Conservation (phyloP, 2,888 invertebrate genomes). For the Apamea monoglypha region DNA sequence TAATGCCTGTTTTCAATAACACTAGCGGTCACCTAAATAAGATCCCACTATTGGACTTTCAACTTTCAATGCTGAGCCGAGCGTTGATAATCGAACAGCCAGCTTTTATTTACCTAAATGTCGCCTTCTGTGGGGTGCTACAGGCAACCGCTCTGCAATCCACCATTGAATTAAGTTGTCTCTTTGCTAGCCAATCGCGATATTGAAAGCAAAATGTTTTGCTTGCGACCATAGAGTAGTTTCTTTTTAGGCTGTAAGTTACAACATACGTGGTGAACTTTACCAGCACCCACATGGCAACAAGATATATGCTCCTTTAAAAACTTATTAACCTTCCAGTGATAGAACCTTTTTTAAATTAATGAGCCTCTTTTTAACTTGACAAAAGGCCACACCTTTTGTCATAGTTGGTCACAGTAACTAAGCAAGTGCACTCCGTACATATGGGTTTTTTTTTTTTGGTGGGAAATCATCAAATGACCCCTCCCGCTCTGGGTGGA, state of each 20-base stretch:
- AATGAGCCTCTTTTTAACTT: not conserved
- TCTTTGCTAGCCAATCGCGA: conserved; percentile 20
- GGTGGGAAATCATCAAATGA: no score
- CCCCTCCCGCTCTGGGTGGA: no score
- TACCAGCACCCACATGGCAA: no score
- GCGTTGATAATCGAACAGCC: not conserved
- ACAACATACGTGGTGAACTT: not conserved
- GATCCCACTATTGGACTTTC: not conserved
- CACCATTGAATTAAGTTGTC: conserved; percentile 16
- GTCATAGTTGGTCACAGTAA: not conserved
- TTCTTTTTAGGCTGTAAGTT: not conserved
- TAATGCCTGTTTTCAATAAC: not conserved
- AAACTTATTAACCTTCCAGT: not conserved
- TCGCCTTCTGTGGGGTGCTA: not conserved
- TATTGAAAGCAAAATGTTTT: not conserved
- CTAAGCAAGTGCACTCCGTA: not conserved
- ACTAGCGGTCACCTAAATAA: not conserved
- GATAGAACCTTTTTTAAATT: no score
- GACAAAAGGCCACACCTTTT: no score
- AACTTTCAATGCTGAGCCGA: not conserved
- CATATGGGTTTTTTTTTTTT: no score
- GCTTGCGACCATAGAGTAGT: not conserved
- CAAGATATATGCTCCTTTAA: not conserved
- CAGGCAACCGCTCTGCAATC: not conserved
- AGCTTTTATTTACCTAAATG: not conserved